Base-by-base conservation (phyloP, 2,888 invertebrate species). In the Xanthia togata region DNA sequence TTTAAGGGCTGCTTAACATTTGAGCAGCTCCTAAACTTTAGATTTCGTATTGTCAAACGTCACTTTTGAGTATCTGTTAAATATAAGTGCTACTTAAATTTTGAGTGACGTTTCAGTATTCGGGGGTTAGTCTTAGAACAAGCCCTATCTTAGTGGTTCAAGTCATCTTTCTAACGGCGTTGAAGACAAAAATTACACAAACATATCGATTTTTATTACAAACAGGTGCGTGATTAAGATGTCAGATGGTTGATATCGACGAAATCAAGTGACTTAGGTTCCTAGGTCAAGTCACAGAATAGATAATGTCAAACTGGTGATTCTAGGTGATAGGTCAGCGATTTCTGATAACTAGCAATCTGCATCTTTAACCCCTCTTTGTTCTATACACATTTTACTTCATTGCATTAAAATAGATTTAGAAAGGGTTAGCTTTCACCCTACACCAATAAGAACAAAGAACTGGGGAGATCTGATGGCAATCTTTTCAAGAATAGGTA, bases 121-220 rank as follows among this genome's bases (percentile, higher is more conserved):
- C n/a, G n/a, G n/a, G n/a, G n/a, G n/a, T n/a, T n/a, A n/a, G n/a
- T n/a, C n/a, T n/a, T n/a, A n/a, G n/a, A n/a, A n/a, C n/a, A n/a
- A n/a, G n/a, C n/a, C n/a, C n/a, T n/a, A n/a, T n/a, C n/a, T n/a
- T n/a, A 23, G 26, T 62, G n/a, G 6, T 17, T 26, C 44, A 31
- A 44, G 31, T 41, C 41, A n/a, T 47, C 31, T 44, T 35, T 70
- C n/a, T 17, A 17, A 44, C 23, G 11, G 31, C 44, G 17, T 44
- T 69, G 69, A 35, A 47, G 44, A 44, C 35, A 44, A n/a, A 69
- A 70, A 69, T 35, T 70, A n/a, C 47, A 50, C 14, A 38, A 70
- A 26, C n/a, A 70, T 41, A 71, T 38, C n/a, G 9, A 67, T 26
- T 70, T 70, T 50, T n/a, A 71, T 31, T 72, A 31, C 31, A 55